Conservation (phyloP, 2,888 invertebrate genomes). For the Julus scanicus region DNA sequence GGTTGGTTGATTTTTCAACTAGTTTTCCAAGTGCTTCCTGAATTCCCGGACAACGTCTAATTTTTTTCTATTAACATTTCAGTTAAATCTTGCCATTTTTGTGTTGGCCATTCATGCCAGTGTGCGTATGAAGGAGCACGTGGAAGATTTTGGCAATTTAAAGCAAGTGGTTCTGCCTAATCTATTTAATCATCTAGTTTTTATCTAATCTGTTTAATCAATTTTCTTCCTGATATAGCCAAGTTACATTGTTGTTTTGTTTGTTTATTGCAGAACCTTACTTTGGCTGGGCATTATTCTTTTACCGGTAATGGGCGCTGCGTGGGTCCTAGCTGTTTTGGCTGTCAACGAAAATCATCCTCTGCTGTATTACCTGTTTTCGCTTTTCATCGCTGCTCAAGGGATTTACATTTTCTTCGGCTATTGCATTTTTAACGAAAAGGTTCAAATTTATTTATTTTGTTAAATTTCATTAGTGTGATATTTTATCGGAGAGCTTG, state of each 20-base stretch:
- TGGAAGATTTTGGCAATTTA: constrained; percentile 85
- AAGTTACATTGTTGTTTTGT: not conserved
- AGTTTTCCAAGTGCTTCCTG: not conserved
- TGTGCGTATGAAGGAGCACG: constrained; percentile 88
- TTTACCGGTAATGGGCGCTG: constrained; percentile 82
- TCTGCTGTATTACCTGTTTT: constrained; percentile 80
- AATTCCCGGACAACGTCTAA: not conserved
- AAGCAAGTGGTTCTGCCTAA: constrained; percentile 68
- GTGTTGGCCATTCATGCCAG: constrained; percentile 89
- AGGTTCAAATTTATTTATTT: constrained; percentile 53
- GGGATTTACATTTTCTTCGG: constrained; percentile 86
- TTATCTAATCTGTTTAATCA: constrained; percentile 50
- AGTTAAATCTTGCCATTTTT: constrained; percentile 78
- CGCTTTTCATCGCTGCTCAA: constrained; percentile 80
- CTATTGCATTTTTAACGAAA: constrained; percentile 83
- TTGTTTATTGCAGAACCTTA: constrained; percentile 73
- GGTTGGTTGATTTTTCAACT: constrained; percentile 65
- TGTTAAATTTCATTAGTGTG: not conserved
- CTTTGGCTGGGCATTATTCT: constrained; percentile 89
- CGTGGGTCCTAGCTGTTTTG: constrained; percentile 86
- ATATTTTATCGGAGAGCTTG: not conserved
- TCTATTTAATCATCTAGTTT: not conserved
- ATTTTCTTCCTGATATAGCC: not conserved
- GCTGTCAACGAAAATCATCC: constrained; percentile 80
- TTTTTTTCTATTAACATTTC: constrained; percentile 53